Conservation (phyloP, 2,797 vertebrate species). For the Xenopus petersii region DNA sequence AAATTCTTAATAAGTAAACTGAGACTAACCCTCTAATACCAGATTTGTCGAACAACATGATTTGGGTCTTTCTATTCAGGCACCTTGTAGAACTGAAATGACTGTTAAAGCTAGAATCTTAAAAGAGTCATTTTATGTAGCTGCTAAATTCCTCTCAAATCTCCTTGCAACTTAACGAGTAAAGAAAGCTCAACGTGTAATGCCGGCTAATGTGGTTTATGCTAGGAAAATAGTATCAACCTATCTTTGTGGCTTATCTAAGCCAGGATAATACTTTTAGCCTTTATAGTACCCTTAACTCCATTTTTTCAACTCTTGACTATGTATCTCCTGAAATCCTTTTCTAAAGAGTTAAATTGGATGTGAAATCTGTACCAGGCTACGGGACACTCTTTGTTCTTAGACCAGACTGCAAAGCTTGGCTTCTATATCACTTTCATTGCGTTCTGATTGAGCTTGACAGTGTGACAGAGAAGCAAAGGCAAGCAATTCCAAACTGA, state of each 20-base stretch:
- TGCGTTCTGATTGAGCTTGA: constrained; percentile 97
- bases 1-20: constrained; percentile 99
- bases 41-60: constrained; percentile 99
- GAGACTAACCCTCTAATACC: constrained; percentile 99
- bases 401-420: constrained; percentile 75
- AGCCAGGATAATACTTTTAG: constrained; percentile 85
- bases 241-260: constrained; percentile 86
- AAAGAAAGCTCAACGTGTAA: constrained; percentile 85
- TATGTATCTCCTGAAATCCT: constrained; percentile 84
- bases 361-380: constrained; percentile 97
- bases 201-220: constrained; percentile 94
- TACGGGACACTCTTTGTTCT: constrained; percentile 88
- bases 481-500: constrained; percentile 79
- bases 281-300: constrained; percentile 80
- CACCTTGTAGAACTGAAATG: constrained; percentile 85
- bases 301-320: constrained; percentile 79
- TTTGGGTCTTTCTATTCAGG: constrained; percentile 98
- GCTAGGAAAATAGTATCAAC: constrained; percentile 82
- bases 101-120: constrained; percentile 83
- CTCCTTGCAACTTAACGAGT: constrained; percentile 90
- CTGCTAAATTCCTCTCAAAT: constrained; percentile 95
- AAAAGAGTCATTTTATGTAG: constrained; percentile 85
- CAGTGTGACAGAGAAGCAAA: constrained; percentile 96
- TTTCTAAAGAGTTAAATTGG: constrained; percentile 97
- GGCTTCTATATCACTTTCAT: constrained; percentile 79